Base-by-base conservation (phyloP, 1,140 invertebrate species). In the Calliphora vicina region DNA sequence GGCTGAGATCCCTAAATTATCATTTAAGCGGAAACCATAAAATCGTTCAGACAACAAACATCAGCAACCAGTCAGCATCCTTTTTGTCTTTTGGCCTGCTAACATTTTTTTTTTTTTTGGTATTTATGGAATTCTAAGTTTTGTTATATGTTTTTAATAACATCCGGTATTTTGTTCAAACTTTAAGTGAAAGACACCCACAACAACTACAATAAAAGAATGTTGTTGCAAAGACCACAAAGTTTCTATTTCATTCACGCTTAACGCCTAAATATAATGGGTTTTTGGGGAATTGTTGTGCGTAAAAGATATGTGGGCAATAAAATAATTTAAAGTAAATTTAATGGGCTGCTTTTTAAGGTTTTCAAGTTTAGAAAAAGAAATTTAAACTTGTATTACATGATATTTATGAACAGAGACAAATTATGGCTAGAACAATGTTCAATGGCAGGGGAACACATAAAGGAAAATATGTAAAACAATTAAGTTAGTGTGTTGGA, bases 241-340 rank as follows among this genome's bases (percentile, higher is more conserved):
- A 67, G 5, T 67, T 67, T 23, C 25, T 67, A 3, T 35, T 78
- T 78, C 35, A 13, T n/a, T 74, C n/a, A 78, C 74, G 74, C 74
- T 78, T 78, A 78, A 78, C 74, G 74, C 74, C 74, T 78, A 78
- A 78, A 78, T 45, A 78, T 78, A 78, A 78, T 78, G 74, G 74
- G 35, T 43, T 78, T 78, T 78, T 43, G n/a, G 74, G 74, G 74
- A 78, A 78, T 78, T 78, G n/a, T 78, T 78, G n/a, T 45, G 29
- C 29, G 13, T 20, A 78, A n/a, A n/a, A 78, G 74, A 78, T 78
- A 43, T 78, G 73, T 76, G 35, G 74, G 42, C 74, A 43, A 78
- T 78, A 78, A 78, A 78, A 78, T 78, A 78, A 78, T 78, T 78
- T 78, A 43, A 78, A 78, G 74, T 78, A 78, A 78, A 78, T 78